Evolutionary conservation across 2,797 vertebrate genomes (phyloP), one percentile per base, ranked within the genome.

Genomic region (Karalla daura): DNA sequence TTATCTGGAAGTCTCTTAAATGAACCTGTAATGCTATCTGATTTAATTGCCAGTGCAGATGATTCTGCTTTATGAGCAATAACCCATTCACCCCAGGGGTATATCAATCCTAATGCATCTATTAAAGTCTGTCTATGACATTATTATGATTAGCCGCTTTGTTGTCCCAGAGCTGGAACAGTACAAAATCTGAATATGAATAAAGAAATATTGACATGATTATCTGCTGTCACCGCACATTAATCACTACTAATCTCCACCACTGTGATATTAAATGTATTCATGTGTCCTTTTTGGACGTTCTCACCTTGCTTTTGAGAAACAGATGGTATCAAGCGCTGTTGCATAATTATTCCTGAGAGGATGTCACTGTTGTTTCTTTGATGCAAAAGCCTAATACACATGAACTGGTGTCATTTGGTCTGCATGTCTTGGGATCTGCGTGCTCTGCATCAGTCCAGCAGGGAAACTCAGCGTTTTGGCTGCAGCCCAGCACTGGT

Each of bases 1-100:
- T 91, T 88, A 92, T 86, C 83, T 80, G 46, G 53, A 84, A 82
- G 86, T 83, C 82, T 86, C 82, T 90, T 85, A 87, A 89, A 92
- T 82, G 65, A 86, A 87, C 81, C 85, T 89, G 81, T 87, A 88
- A 89, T 88, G 65, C 73, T 80, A 87, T 91, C 91, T 86, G 89
- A 92, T 93, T 93, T 92, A 92, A 94, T 93, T 91, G 84, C 66
- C 56, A 74, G 66, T 74, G 76, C 85, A 85, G 84, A 86, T 85
- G 78, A 91, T 88, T 91, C 67, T 81, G 74, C 88, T 91, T 90
- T 91, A 91, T 91, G 89, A 91, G 87, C 83, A 91, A 92, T 91
- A 91, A 89, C 84, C 92, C 85, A 70, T 88, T 92, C 91, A 85
- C 86, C 87, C 87, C 80, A 68, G 82, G 87, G 88, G 75, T 79